Base-by-base conservation (phyloP, 2,888 invertebrate genomes). In the Ophioninae sp. region DNA sequence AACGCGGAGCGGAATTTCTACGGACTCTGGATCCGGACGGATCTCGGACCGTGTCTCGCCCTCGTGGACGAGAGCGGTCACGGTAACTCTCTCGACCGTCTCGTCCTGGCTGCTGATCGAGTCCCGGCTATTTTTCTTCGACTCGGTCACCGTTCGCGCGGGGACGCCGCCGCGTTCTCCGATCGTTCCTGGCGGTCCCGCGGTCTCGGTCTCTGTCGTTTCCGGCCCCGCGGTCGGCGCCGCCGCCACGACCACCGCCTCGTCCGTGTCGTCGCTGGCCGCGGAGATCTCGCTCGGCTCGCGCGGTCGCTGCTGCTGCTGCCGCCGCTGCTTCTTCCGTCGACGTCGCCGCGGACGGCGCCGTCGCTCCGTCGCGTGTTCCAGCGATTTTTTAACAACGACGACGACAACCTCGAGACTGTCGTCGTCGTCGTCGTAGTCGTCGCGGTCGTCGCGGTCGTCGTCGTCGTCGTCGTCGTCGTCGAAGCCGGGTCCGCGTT, bases 61-160 rank as follows among this genome's bases (percentile, higher is more conserved):
- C 68, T 92, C 90, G 85, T 93, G 93, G 6, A 93, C 88, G 73
- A 92, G 88, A 0, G 92, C 93, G 3, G 91, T 91, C 0, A 92
- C 89, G 0, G 90, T 89, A 0, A 93, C 90, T 7, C 88, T 88
- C 75, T 93, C 92, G 0, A 91, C 91, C 0, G 90, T 90, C 44
- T 92, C 83, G 50, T 20, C 7, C 59, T 59, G 59, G 59, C 20
- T 59, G 59, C 59, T 59, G 7, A 6, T 20, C 20, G 20, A 21
- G 20, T 59, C 20, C 13, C 3, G 59, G 13, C 3, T 44, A 44
- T 44, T 44, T 44, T 72, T 79, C 82, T 72, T 82, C 83, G 61
- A 37, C 20, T 50, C 65, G 73, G 56, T 82, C 85, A 39, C 81
- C 5, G 39, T 5, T 39, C 39, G n/a, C n/a, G n/a, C n/a, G n/a